phyloP scores from a whole-genome alignment of 2,888 invertebrate genomes.

The Phyto melanocephala region DNA sequence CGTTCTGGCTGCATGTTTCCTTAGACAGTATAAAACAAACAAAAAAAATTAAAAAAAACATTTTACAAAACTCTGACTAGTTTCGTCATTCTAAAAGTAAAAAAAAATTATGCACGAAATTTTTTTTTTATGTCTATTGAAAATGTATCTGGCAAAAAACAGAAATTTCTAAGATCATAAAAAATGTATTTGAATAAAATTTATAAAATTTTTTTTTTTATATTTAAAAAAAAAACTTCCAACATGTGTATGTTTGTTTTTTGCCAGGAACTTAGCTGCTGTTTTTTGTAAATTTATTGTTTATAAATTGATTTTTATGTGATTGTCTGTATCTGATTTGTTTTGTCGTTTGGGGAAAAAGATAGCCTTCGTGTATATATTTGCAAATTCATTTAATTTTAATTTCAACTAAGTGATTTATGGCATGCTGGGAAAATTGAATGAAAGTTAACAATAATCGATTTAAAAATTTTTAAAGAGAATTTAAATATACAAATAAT shows the following conservation, averaged over 20 bases:
- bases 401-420: conserved; percentile 14
- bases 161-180: conserved; percentile 3
- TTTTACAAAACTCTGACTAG: neutral
- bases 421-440: neutral
- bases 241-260: neutral
- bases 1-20: too few species aligned
- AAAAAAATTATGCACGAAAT: neutral
- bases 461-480: neutral
- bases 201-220: neutral
- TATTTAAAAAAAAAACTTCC: neutral
- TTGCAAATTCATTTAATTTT: conserved; percentile 15
- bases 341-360: conserved; percentile 5
- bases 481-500: neutral
- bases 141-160: neutral
- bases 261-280: neutral
- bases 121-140: neutral
- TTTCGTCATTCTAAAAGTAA: neutral
- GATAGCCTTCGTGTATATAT: neutral
- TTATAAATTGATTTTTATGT: conserved; percentile 38
- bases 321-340: neutral
- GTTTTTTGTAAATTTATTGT: conserved; percentile 24
- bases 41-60: neutral
- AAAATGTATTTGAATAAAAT: neutral
- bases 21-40: neutral
- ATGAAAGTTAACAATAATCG: too few species aligned